Conservation (phyloP, 1,140 invertebrate genomes). For the Thaumetopoea pityocampa region DNA sequence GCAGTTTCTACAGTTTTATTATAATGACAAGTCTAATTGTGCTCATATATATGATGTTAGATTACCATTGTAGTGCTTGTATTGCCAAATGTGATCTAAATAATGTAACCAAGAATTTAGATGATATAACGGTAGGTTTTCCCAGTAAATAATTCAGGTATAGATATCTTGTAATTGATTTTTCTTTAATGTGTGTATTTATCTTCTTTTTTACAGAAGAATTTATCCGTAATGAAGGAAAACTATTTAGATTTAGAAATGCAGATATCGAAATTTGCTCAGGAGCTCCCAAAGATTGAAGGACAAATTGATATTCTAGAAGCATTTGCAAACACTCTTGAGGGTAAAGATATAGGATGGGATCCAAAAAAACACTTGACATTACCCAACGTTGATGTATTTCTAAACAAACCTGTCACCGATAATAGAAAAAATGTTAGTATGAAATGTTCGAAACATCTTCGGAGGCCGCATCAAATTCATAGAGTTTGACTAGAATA, state of each 20-base stretch:
- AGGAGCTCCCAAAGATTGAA: conserved; percentile 51
- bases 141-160: background rate
- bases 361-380: conserved; percentile 21
- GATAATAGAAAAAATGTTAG: background rate
- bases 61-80: conserved; percentile 45
- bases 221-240: conserved; percentile 37
- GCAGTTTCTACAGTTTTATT: conserved; percentile 33
- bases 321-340: conserved; percentile 36
- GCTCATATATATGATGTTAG: conserved; percentile 42
- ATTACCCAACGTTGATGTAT: conserved; percentile 29
- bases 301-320: conserved; percentile 51
- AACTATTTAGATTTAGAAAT: conserved; percentile 46
- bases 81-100: conserved; percentile 32
- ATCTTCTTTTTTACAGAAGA: conserved; percentile 39
- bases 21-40: conserved; percentile 38
- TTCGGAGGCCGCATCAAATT: background rate
- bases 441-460: background rate
- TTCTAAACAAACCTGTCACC: conserved; percentile 15
- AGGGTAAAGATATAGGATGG: conserved; percentile 30
- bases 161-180: background rate
- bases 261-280: conserved; percentile 38
- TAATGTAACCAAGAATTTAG: conserved; percentile 38
- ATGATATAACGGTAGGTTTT: conserved; percentile 44
- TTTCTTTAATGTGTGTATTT: conserved; percentile 4
- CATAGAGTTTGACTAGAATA: conserved; percentile 19